Conservation (phyloP, 2,797 vertebrate genomes). For the Lagodon rhomboides region DNA sequence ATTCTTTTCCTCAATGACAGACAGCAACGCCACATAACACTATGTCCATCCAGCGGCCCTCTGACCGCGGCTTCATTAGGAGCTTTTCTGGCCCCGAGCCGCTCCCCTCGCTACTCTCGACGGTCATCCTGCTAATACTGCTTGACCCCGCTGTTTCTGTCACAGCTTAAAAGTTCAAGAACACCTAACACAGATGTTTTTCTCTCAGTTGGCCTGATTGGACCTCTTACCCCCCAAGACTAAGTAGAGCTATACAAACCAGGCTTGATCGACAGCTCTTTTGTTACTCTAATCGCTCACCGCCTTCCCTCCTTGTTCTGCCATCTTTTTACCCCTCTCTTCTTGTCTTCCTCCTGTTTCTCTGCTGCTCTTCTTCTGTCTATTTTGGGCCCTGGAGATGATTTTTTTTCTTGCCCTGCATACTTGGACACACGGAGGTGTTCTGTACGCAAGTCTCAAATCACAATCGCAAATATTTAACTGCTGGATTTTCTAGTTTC, state of each 20-base stretch:
- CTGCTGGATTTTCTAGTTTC: neutral
- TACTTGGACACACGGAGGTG: no score
- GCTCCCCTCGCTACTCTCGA: neutral
- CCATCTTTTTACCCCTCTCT: slow-evolving; percentile 2
- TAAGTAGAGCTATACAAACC: slow-evolving; percentile 6
- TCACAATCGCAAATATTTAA: neutral
- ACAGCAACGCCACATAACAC: neutral
- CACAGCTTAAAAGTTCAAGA: slow-evolving; percentile 22
- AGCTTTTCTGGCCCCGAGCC: neutral
- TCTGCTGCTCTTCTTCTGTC: neutral
- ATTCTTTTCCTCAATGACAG: neutral
- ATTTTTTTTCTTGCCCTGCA: neutral
- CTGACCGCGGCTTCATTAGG: slow-evolving; percentile 1
- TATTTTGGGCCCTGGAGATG: neutral
- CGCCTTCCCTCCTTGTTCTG: slow-evolving; percentile 20
- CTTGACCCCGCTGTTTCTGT: slow-evolving; percentile 10
- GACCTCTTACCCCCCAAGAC: slow-evolving; percentile 34
- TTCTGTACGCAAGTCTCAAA: neutral
- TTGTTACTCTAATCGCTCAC: slow-evolving; percentile 20
- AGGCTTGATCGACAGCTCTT: slow-evolving; percentile 35
- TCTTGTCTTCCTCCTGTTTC: neutral
- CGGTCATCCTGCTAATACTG: neutral
- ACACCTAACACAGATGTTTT: slow-evolving; percentile 43
- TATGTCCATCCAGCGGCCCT: neutral
- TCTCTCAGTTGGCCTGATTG: slow-evolving; percentile 44